Base-by-base conservation (phyloP, 2,888 invertebrate species). In the Amphipoea lucens region DNA sequence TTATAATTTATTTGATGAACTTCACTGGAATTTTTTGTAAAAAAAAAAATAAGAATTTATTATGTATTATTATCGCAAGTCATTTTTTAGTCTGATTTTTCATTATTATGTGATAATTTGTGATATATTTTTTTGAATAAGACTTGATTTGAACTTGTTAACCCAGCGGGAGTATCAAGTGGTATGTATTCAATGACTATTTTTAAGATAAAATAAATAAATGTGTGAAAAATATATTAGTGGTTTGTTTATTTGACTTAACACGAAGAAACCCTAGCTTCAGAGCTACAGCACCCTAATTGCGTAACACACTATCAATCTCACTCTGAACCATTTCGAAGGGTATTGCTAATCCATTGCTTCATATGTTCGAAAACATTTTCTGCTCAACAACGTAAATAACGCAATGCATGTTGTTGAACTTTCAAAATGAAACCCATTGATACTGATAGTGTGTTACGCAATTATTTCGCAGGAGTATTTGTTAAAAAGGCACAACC, bases 101-200 rank as follows among this genome's bases (percentile, higher is more conserved):
- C 89, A 90, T 87, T 92, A 87, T 87, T 90, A 93, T 95, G 95
- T 95, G 95, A 95, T 95, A 95, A 90, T 90, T 93, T 95, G 95
- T 95, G 95, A 95, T 95, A 90, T 88, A 87, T 88, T 88, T 88
- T 82, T 91, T 91, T 89, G 74, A 84, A 88, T 93, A 93, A 92
- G 87, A 87, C 87, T 85, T 87, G 88, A 79, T 82, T 89, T 89
- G 81, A 88, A 82, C 88, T 90, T 92, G 86, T 84, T 60, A 78
- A 90, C 87, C 76, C 72, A 81, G 82, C 6, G 40, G 70, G 72
- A 86, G 87, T 87, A 79, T 76, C 79, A 89, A 87, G 84, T 88
- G 79, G 51, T 84, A 88, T 87, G 73, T 90, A 87, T 88, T 73
- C 68, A 82, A 87, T 70, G 85, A 88, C 70, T 92, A 88, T 86